Percentiles rank a stretch among this genome's conserved stretches.
Evolutionary conservation across 2,113 vertebrate species (phyloP).

Genomic region (Aleadryas rufinucha): DNA sequence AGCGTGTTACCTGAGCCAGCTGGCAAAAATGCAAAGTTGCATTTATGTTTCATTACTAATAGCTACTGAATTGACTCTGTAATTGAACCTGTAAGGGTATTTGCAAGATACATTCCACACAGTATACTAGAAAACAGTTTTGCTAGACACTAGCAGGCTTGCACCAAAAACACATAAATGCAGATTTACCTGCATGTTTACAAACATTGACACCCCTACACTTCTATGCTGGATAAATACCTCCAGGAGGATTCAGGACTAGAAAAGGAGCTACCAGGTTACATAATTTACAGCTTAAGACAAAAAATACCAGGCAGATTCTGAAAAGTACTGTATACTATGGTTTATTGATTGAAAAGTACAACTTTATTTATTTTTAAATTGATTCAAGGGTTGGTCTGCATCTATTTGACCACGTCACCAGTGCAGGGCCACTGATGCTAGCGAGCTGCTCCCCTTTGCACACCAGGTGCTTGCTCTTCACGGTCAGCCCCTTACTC

Average conservation of each 20-base stretch:
- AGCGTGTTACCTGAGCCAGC: constrained; percentile 40
- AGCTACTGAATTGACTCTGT: constrained; percentile 21
- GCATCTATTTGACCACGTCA: background rate
- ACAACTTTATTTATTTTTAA: background rate
- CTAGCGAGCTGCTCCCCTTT: background rate
- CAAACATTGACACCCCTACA: background rate
- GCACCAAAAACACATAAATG: background rate
- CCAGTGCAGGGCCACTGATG: fast-evolving
- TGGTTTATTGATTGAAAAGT: background rate
- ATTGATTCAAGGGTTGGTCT: background rate
- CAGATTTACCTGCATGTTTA: background rate
- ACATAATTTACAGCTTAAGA: background rate
- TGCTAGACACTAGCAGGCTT: background rate
- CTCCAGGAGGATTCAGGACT: background rate
- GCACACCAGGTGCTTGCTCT: background rate
- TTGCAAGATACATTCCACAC: background rate
- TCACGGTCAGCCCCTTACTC: background rate
- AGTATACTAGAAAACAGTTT: background rate
- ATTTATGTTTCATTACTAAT: constrained; percentile 32
- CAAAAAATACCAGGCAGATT: background rate
- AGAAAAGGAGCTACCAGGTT: background rate
- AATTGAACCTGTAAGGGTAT: constrained; percentile 10
- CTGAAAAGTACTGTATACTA: background rate
- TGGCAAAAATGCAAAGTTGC: constrained; percentile 43
- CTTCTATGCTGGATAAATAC: background rate